These are phyloP conservation scores for Branchipolynoe longqiensis DNA, from an alignment of 2,888 invertebrate species.

Conservation along the genomic window DNA sequence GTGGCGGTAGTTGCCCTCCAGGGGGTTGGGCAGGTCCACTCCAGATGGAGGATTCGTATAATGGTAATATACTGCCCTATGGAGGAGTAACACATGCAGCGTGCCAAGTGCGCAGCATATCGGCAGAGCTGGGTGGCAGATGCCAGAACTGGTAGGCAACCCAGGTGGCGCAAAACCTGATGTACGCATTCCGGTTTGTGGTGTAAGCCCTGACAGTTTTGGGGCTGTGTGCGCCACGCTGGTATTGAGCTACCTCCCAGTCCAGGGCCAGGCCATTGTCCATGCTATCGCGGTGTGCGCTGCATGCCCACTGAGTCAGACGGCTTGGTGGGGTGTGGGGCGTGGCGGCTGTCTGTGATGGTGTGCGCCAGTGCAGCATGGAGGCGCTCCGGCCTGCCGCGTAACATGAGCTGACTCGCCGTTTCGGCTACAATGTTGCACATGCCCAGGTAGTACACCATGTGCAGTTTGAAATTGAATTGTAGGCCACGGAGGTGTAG, in stretches of 20 bases:
- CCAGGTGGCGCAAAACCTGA: too few relatives aligned
- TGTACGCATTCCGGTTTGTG: too few relatives aligned
- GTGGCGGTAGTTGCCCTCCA: too few relatives aligned
- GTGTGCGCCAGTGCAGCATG: not conserved
- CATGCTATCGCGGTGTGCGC: too few relatives aligned
- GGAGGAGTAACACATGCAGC: too few relatives aligned
- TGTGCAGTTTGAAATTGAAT: not conserved
- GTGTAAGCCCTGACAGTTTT: not conserved
- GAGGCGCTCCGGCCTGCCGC: not conserved
- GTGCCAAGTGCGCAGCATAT: too few relatives aligned
- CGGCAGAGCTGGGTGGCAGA: not conserved
- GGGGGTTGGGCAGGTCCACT: not conserved
- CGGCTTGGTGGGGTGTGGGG: too few relatives aligned
- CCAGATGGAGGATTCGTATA: not conserved
- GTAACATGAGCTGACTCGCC: not conserved
- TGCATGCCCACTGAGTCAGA: too few relatives aligned
- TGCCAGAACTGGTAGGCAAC: not conserved
- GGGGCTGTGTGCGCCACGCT: not conserved
- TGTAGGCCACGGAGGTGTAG: not conserved
- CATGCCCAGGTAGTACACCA: constrained; percentile 8
- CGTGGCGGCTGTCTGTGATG: too few relatives aligned
- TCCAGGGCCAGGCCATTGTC: too few relatives aligned
- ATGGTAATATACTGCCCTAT: too few relatives aligned
- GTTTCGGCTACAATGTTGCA: constrained; percentile 9
- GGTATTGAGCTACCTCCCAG: not conserved